Evolutionary conservation across 1,140 invertebrate species (phyloP).

Genomic region (Dendrolimus kikuchii): DNA sequence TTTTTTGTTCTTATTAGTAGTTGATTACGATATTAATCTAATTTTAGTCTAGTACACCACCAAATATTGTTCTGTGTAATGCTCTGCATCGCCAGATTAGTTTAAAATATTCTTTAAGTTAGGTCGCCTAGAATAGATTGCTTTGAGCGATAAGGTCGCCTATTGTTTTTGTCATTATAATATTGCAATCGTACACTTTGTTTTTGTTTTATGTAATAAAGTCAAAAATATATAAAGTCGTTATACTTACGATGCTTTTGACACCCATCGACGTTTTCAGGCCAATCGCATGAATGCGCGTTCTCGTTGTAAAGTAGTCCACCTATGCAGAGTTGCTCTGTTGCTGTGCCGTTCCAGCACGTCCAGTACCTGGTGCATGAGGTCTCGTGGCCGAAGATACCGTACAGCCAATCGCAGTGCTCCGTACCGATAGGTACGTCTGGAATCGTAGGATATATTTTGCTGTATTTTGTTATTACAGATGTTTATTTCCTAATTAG

Average conservation of each 20-base stretch:
- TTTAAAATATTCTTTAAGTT: no score
- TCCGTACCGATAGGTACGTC: slow-evolving; percentile 88
- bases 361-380: slow-evolving; percentile 95
- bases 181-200: neutral
- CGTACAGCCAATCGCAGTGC: slow-evolving; percentile 94
- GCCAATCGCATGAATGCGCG: slow-evolving; percentile 93
- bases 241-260: slow-evolving; percentile 90
- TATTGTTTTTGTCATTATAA: no score
- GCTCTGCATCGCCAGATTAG: no score
- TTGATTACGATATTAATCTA: no score
- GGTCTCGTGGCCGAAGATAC: slow-evolving; percentile 94
- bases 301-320: slow-evolving; percentile 93
- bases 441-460: slow-evolving; percentile 36
- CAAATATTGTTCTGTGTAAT: no score
- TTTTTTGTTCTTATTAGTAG: no score
- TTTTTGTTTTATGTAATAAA: neutral
- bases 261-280: slow-evolving; percentile 92
- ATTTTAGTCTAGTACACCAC: no score
- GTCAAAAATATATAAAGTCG: neutral
- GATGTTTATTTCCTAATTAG: neutral
- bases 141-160: no score
- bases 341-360: slow-evolving; percentile 94
- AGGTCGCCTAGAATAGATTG: no score
- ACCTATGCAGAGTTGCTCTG: slow-evolving; percentile 94
- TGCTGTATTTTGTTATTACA: neutral